A percentile compares a stretch with the other conserved stretches of the same genome.
Evolutionary conservation across 2,113 vertebrate genomes (phyloP).

Genomic region (Anolis sagrei): DNA sequence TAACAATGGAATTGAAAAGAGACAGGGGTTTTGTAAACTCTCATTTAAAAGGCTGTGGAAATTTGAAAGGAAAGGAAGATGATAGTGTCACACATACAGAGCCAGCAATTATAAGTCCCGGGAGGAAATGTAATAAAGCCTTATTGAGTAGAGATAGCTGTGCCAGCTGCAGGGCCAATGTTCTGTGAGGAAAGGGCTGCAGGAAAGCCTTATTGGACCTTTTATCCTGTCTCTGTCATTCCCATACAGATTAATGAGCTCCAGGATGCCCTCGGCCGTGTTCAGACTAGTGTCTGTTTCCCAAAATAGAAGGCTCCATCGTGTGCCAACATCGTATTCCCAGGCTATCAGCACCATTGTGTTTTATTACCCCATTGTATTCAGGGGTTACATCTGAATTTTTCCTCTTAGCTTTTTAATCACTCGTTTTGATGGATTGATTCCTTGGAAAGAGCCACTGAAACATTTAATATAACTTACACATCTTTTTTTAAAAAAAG

Average conservation of each 20-base stretch:
- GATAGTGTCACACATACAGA: constrained; percentile 55
- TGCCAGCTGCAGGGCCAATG: constrained; percentile 54
- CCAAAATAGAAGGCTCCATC: constrained; percentile 79
- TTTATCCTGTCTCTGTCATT: constrained; percentile 81
- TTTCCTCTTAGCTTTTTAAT: constrained; percentile 80
- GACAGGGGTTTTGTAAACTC: constrained; percentile 67
- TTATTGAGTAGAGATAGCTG: constrained; percentile 54
- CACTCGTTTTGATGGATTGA: constrained; percentile 69
- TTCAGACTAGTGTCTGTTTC: constrained; percentile 68
- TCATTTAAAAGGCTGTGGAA: constrained; percentile 59
- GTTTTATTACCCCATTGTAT: constrained; percentile 80
- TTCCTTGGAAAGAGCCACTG: constrained; percentile 51
- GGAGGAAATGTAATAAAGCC: constrained; percentile 73
- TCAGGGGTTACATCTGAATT: constrained; percentile 79
- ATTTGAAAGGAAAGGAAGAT: constrained; percentile 75
- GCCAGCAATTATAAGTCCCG: constrained; percentile 68
- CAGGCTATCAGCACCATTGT: constrained; percentile 80
- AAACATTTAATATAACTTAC: background rate
- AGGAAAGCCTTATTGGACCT: constrained; percentile 80
- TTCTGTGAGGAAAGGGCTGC: constrained; percentile 71
- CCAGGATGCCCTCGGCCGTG: constrained; percentile 76
- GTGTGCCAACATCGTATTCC: constrained; percentile 74
- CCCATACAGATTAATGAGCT: constrained; percentile 78
- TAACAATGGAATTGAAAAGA: constrained; percentile 61
- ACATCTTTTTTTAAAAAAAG: background rate